Evolutionary conservation across 2,888 invertebrate species (phyloP).

Genomic region (Clitarchus hookeri): DNA sequence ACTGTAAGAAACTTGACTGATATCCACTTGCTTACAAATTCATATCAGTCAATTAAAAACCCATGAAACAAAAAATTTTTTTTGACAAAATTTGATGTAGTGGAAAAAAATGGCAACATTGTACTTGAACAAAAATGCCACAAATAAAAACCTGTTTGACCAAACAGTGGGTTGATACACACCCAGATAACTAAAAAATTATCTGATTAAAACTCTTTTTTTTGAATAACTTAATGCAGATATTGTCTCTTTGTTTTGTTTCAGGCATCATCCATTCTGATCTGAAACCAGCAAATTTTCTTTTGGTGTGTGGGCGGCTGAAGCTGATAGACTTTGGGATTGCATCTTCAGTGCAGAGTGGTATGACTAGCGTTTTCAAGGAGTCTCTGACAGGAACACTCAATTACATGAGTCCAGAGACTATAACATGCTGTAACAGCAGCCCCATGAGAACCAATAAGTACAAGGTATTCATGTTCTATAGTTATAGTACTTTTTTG

Average conservation of each 20-base stretch:
- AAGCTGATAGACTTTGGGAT: slow-evolving; percentile 99
- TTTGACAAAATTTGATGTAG: too few species aligned
- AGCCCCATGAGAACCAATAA: neutral
- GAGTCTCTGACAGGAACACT: slow-evolving; percentile 84
- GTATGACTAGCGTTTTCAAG: slow-evolving; percentile 88
- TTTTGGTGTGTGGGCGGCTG: slow-evolving; percentile 80
- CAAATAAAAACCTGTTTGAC: too few species aligned
- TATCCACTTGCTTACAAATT: too few species aligned
- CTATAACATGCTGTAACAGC: neutral
- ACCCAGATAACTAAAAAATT: neutral
- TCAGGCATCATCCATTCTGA: slow-evolving; percentile 94
- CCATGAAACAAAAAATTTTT: too few species aligned
- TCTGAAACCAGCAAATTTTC: slow-evolving; percentile 95
- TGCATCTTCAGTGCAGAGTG: slow-evolving; percentile 82
- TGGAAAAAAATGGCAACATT: too few species aligned
- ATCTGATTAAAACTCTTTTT: neutral
- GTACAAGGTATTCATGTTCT: neutral
- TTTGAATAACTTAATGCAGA: neutral
- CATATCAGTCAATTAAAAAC: too few species aligned
- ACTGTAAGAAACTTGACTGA: too few species aligned
- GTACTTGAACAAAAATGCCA: too few species aligned
- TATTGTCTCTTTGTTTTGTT: slow-evolving; percentile 39
- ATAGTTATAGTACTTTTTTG: neutral
- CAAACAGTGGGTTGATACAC: too few species aligned
- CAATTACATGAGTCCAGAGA: slow-evolving; percentile 97